Evolutionary conservation across 2,888 invertebrate genomes (phyloP).

Genomic region (Synanthedon formicaeformis): DNA sequence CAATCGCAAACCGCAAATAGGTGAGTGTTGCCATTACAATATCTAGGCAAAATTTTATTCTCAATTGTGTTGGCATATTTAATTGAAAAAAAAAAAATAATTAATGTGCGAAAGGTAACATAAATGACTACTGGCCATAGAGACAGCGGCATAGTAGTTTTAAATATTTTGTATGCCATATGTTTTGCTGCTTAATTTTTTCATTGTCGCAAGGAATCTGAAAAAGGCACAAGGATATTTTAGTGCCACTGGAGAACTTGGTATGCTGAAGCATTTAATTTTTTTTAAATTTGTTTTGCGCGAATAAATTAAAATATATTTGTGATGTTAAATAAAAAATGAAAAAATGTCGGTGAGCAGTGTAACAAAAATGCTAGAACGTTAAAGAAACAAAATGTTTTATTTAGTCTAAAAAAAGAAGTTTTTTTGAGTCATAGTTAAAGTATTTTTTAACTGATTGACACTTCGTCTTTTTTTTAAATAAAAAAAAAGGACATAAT

Average conservation of each 20-base stretch:
- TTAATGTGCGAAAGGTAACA: constrained; percentile 1
- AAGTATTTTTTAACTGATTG: too few species aligned
- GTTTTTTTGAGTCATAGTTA: too few species aligned
- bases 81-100: not conserved
- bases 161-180: constrained; percentile 39
- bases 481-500: too few species aligned
- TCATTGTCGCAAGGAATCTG: constrained; percentile 32
- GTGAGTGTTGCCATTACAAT: constrained; percentile 29
- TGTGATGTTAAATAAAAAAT: constrained; percentile 3
- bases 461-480: too few species aligned
- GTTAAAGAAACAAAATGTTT: too few species aligned
- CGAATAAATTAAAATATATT: constrained; percentile 23
- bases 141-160: constrained; percentile 16
- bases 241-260: constrained; percentile 11
- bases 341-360: not conserved
- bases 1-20: constrained; percentile 59
- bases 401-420: too few species aligned
- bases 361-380: too few species aligned
- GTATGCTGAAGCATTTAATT: constrained; percentile 43
- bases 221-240: constrained; percentile 8
- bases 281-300: constrained; percentile 51
- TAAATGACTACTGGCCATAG: constrained; percentile 7
- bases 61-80: not conserved
- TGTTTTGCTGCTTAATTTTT: constrained; percentile 64
- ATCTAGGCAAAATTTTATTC: not conserved